Conservation (phyloP, 1,140 invertebrate species). For the Cylas formicarius region DNA sequence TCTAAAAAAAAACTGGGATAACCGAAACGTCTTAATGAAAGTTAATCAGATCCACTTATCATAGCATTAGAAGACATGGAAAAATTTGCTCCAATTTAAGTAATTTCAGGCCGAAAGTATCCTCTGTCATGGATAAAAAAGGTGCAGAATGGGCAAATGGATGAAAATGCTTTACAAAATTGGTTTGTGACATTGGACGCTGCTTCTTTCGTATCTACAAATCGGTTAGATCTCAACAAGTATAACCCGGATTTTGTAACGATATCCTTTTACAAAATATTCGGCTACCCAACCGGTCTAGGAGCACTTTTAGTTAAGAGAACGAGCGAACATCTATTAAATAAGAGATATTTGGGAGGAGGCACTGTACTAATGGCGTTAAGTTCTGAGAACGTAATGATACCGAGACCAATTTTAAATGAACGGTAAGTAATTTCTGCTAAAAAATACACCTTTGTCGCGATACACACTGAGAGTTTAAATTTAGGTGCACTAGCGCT, state of each 20-base stretch:
- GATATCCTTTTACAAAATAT: slow-evolving; percentile 96
- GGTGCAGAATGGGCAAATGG: slow-evolving; percentile 57
- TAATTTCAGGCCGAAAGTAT: slow-evolving; percentile 84
- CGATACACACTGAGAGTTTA: no score
- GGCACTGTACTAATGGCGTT: slow-evolving; percentile 82
- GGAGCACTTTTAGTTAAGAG: slow-evolving; percentile 81
- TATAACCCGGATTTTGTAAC: slow-evolving; percentile 82
- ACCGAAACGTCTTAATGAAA: no score
- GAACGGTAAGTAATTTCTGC: slow-evolving; percentile 60
- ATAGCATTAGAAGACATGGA: no score
- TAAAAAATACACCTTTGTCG: no score
- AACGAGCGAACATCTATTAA: slow-evolving; percentile 53
- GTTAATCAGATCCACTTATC: no score
- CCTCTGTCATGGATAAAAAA: slow-evolving; percentile 65
- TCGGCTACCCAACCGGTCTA: slow-evolving; percentile 92
- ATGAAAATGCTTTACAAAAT: slow-evolving; percentile 44
- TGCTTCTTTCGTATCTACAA: slow-evolving; percentile 74
- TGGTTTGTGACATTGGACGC: slow-evolving; percentile 86
- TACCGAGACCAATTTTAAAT: slow-evolving; percentile 56
- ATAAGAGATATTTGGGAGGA: slow-evolving; percentile 83
- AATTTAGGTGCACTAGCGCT: no score
- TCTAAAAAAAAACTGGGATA: no score
- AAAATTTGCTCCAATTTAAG: no score
- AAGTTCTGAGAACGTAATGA: slow-evolving; percentile 60
- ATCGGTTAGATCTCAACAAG: slow-evolving; percentile 63